phyloP scores from a whole-genome alignment of 2,797 vertebrate species.

The Sardinella longiceps region DNA sequence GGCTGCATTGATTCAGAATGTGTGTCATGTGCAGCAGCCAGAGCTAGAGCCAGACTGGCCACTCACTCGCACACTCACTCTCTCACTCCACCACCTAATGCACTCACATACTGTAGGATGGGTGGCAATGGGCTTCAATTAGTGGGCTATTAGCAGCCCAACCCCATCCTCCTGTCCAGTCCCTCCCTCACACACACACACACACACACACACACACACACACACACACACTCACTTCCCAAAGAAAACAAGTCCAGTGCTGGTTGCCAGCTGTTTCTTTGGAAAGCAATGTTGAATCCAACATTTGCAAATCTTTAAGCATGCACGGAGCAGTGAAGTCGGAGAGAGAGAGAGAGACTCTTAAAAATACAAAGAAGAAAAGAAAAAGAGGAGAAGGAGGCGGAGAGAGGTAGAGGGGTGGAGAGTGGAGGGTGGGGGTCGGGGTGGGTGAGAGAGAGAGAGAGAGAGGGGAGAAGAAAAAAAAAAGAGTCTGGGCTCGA shows the following conservation, averaged over 20 bases:
- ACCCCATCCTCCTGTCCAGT: slow-evolving; percentile 73
- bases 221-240: slow-evolving; percentile 20
- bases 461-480: slow-evolving; percentile 61
- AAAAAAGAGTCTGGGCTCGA: slow-evolving; percentile 74
- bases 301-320: slow-evolving; percentile 80
- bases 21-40: slow-evolving; percentile 85
- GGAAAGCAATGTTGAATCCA: slow-evolving; percentile 58
- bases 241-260: slow-evolving; percentile 7
- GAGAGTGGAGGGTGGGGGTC: neutral
- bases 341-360: slow-evolving; percentile 67
- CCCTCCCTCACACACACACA: slow-evolving; percentile 31
- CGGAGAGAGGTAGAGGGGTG: slow-evolving; percentile 57
- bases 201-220: slow-evolving; percentile 51
- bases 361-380: slow-evolving; percentile 62
- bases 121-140: slow-evolving; percentile 92
- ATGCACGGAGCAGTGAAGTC: slow-evolving; percentile 73
- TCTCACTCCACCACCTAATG: slow-evolving; percentile 94
- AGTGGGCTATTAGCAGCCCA: slow-evolving; percentile 83
- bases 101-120: slow-evolving; percentile 93
- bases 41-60: slow-evolving; percentile 33
- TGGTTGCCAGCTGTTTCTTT: slow-evolving; percentile 77
- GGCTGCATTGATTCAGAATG: slow-evolving; percentile 87
- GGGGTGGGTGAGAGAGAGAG: slow-evolving; percentile 61
- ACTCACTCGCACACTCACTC: too few species aligned
- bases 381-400: slow-evolving; percentile 48